Evolutionary conservation across 2,113 vertebrate genomes (phyloP), one percentile per base, ranked within the genome.

Genomic region (Periophthalmodon schlosseri): DNA sequence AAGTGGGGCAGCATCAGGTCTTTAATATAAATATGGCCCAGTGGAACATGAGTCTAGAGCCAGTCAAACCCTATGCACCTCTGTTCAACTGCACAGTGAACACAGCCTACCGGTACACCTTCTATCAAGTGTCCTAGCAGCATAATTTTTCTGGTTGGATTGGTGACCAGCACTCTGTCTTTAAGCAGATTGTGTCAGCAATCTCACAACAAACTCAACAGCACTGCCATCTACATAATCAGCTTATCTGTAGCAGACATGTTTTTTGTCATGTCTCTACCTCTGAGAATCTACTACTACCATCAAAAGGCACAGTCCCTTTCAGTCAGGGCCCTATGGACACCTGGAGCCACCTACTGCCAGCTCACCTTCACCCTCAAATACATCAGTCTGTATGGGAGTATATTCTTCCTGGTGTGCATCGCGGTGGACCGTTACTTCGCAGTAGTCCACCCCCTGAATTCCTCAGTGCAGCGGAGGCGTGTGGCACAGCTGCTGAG

Each of bases 341-440:
- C 60, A 21, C 81, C 85, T 2, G 88, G 88, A 2, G 77, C 3
- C 0, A 39, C 23, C 0, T 91, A 87, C 84, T 94, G 91, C 82
- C 87, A 89, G 69, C 70, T 93, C 65, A 94, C 92, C 8, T 94
- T 94, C 75, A 83, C 81, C 47, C 75, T 94, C 1, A 94, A 93
- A 79, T 94, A 93, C 81, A 91, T 93, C 83, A 93, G 91, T 77
- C 79, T 93, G 60, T 94, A 94, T 20, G 93, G 93, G 3, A 90
- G 93, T 1, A 92, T 93, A 77, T 93, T 94, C 74, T 94, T 94
- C 80, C 84, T 94, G 44, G 88, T 88, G 57, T 94, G 93, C 58
- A 94, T 94, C 12, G 89, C 89, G 18, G 80, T 91, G 70, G 93
- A 94, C 67, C 88, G 93, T 34, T 94, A 92, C 83, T 86, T 91